Percentiles rank a stretch among this genome's conserved stretches.
These are phyloP conservation scores for Chunga burmeisteri DNA, from an alignment of 2,113 vertebrate genomes.

Conservation along the genomic window DNA sequence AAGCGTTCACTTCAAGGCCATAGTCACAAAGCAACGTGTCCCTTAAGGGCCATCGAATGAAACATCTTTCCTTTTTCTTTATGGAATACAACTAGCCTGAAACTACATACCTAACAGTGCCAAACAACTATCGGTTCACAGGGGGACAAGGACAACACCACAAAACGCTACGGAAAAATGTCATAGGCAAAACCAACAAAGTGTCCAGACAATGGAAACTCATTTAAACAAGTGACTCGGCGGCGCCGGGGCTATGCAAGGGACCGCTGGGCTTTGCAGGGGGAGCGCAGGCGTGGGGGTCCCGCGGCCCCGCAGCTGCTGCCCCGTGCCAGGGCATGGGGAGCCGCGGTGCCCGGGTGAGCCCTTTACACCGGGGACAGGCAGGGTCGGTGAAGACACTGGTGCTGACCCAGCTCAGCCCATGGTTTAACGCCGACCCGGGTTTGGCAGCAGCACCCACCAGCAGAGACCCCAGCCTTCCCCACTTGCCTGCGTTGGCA, in stretches of 20 bases:
- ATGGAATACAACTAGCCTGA: not conserved
- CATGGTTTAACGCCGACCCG: fast-evolving
- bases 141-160: not conserved
- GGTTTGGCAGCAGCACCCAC: not conserved
- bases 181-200: not conserved
- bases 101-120: not conserved
- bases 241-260: not conserved
- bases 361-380: no score
- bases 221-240: not conserved
- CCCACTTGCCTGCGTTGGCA: fast-evolving
- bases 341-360: not conserved
- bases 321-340: no score
- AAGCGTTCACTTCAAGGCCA: not conserved
- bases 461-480: not conserved
- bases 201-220: not conserved
- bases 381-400: fast-evolving
- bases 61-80: not conserved
- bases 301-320: not conserved
- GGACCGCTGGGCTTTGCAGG: not conserved
- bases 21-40: not conserved
- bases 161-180: not conserved
- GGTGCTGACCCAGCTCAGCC: not conserved
- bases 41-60: not conserved
- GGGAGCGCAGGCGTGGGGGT: not conserved
- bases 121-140: not conserved